Conservation (phyloP, 1,140 invertebrate species). For the Catajapyx aquilonaris region DNA sequence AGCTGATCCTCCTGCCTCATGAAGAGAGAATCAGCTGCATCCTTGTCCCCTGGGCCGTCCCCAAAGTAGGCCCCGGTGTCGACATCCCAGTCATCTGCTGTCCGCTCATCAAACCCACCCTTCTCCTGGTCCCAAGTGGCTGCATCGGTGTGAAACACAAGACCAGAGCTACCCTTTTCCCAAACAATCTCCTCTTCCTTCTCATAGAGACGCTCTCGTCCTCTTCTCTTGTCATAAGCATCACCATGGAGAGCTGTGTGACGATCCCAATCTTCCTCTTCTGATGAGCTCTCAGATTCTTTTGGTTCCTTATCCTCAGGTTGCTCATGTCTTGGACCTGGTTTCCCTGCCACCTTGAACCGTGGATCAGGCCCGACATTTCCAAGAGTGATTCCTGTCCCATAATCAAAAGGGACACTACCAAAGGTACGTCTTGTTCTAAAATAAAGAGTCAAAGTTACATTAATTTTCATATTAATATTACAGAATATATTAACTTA, state of each 20-base stretch:
- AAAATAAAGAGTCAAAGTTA: constrained; percentile 17
- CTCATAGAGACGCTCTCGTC: constrained; percentile 28
- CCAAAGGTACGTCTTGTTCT: constrained; percentile 23
- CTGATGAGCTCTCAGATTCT: constrained; percentile 10
- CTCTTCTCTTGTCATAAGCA: constrained; percentile 26
- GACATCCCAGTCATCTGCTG: constrained; percentile 36
- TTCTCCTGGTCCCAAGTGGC: constrained; percentile 30
- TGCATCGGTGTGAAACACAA: constrained; percentile 40
- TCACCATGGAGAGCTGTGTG: constrained; percentile 35
- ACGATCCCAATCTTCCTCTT: constrained; percentile 25
- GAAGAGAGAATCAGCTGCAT: constrained; percentile 13
- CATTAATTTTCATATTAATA: no score
- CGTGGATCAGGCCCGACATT: no score
- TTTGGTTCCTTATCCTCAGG: constrained; percentile 11
- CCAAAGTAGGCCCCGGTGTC: constrained; percentile 24
- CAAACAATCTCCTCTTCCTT: constrained; percentile 35
- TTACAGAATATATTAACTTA: no score
- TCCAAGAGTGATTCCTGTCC: constrained; percentile 3
- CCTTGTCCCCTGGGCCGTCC: constrained; percentile 15
- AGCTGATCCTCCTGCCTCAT: constrained; percentile 18
- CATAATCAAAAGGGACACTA: constrained; percentile 28
- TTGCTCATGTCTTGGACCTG: constrained; percentile 4
- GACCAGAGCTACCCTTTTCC: constrained; percentile 36
- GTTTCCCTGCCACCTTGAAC: not conserved
- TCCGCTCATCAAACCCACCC: constrained; percentile 33